These are phyloP conservation scores for Carassius carassius DNA, from an alignment of 2,113 vertebrate genomes.

Conservation along the genomic window DNA sequence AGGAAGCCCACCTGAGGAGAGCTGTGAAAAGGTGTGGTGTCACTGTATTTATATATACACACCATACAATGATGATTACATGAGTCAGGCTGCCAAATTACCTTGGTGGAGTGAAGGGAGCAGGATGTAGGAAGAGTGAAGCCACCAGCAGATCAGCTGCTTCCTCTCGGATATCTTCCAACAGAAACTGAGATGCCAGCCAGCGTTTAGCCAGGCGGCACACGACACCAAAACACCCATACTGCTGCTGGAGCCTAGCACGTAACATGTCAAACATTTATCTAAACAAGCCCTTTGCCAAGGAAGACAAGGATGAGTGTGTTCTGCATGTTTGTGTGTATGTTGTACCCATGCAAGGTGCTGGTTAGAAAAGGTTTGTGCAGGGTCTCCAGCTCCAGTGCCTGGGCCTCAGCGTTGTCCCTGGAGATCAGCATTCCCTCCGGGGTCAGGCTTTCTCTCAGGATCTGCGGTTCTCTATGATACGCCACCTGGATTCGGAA, in stretches of 20 bases:
- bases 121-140: constrained; percentile 86
- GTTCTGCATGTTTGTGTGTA: constrained; percentile 58
- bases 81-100: constrained; percentile 67
- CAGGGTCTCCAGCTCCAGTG: constrained; percentile 82
- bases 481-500: constrained; percentile 92
- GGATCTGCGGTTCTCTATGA: constrained; percentile 88
- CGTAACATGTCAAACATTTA: not conserved
- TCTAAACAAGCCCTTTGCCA: constrained; percentile 4
- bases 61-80: not conserved
- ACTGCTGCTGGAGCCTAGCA: constrained; percentile 90
- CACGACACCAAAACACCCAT: constrained; percentile 81
- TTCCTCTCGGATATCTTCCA: constrained; percentile 81
- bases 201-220: constrained; percentile 92
- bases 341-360: constrained; percentile 87
- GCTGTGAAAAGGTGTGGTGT: constrained; percentile 65
- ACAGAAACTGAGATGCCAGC: constrained; percentile 88
- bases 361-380: constrained; percentile 89
- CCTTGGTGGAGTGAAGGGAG: constrained; percentile 88
- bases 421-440: constrained; percentile 85
- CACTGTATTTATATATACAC: not conserved
- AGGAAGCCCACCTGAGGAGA: constrained; percentile 94
- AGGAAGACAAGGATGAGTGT: not conserved
- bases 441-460: constrained; percentile 82
- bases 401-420: constrained; percentile 84
- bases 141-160: constrained; percentile 89